phyloP scores from a whole-genome alignment of 2,797 vertebrate species.

The Neomorphus geoffroyi region DNA sequence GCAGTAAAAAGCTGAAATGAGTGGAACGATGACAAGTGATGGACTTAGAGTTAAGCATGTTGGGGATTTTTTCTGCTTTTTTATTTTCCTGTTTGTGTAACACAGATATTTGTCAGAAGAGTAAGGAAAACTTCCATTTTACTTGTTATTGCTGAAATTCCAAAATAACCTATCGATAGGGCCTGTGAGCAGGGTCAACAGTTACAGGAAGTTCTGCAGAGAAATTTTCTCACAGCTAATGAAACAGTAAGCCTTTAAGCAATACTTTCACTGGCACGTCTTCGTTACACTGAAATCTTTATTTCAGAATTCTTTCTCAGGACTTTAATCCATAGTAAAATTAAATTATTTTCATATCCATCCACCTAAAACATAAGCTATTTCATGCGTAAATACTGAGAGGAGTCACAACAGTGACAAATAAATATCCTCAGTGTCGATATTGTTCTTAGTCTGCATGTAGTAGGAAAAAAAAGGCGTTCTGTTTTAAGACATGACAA shows the following conservation, averaged over 20 bases:
- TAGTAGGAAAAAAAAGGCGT: background rate
- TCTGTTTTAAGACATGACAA: background rate
- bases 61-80: accelerated
- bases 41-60: background rate
- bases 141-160: background rate
- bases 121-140: background rate
- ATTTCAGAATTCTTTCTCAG: background rate
- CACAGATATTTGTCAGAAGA: background rate
- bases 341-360: background rate
- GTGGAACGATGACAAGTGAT: background rate
- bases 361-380: background rate
- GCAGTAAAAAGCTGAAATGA: background rate
- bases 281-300: background rate
- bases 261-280: background rate
- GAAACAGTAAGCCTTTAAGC: background rate
- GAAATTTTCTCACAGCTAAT: background rate
- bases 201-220: background rate
- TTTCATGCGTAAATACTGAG: background rate
- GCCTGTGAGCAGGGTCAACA: background rate
- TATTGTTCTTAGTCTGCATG: background rate
- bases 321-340: background rate
- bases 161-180: background rate
- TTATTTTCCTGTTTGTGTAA: background rate
- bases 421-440: background rate
- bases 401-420: background rate